These are phyloP conservation scores for Trachemys scripta DNA, from an alignment of 2,113 vertebrate genomes.

Conservation along the genomic window DNA sequence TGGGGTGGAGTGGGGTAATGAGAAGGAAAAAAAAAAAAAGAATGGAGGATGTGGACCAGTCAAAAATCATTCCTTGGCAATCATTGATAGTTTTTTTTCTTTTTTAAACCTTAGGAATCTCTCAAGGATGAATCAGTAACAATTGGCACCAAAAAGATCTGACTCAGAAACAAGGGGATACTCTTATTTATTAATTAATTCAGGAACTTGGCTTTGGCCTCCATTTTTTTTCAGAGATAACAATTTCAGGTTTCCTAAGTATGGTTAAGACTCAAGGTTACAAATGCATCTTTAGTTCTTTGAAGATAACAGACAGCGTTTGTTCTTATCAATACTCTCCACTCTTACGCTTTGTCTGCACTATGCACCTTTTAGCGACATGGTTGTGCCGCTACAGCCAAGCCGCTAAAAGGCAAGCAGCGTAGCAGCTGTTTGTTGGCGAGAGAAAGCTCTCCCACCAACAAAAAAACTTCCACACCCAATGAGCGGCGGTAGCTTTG, in stretches of 20 bases:
- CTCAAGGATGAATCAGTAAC: background rate
- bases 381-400: no score
- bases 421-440: no score
- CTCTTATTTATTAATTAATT: conserved; percentile 15
- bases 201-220: conserved; percentile 16
- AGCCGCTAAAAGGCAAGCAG: no score
- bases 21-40: background rate
- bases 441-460: no score
- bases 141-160: conserved; percentile 18
- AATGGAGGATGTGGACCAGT: background rate
- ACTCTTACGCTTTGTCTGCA: background rate
- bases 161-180: conserved; percentile 44
- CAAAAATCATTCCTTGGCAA: background rate
- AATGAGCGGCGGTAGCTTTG: no score
- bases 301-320: background rate
- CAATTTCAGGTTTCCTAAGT: no score
- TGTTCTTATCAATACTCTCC: background rate
- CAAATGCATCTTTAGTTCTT: background rate
- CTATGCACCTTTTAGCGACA: no score
- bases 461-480: no score
- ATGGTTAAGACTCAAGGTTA: background rate
- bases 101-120: background rate
- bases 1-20: background rate
- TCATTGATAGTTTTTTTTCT: background rate
- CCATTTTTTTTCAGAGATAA: conserved; percentile 15